phyloP scores from a whole-genome alignment of 2,113 vertebrate species.

The Saguinus midas region DNA sequence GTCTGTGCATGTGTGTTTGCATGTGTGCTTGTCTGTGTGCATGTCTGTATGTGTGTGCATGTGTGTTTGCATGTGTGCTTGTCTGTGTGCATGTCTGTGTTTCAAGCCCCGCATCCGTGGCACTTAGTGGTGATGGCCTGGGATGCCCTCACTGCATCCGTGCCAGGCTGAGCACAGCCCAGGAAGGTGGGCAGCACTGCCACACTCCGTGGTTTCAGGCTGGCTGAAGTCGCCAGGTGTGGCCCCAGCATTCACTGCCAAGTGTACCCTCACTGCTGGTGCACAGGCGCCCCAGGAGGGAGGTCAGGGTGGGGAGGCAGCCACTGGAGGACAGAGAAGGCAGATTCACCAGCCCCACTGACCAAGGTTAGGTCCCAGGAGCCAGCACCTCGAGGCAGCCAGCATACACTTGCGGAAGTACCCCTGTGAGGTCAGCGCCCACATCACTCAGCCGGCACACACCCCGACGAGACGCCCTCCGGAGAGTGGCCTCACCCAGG shows the following conservation, averaged over 20 bases:
- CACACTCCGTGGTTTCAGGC: rapidly evolving
- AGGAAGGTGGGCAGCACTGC: rapidly evolving
- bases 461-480: too few relatives aligned
- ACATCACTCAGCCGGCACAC: neutral
- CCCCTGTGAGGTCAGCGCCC: neutral
- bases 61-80: too few relatives aligned
- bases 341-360: neutral
- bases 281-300: neutral
- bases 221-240: neutral
- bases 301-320: too few relatives aligned
- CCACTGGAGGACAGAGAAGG: too few relatives aligned
- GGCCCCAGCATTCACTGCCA: neutral
- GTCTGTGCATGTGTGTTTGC: too few relatives aligned
- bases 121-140: rapidly evolving
- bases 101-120: rapidly evolving
- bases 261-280: rapidly evolving
- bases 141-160: rapidly evolving
- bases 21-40: too few relatives aligned
- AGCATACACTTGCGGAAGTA: neutral
- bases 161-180: neutral
- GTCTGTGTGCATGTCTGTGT: too few relatives aligned
- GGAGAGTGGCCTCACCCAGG: too few relatives aligned
- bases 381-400: rapidly evolving
- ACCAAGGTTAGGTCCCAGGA: neutral
- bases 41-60: too few relatives aligned